These are phyloP conservation scores for Fukomys damarensis DNA, from an alignment of 2,113 vertebrate genomes.

Conservation along the genomic window DNA sequence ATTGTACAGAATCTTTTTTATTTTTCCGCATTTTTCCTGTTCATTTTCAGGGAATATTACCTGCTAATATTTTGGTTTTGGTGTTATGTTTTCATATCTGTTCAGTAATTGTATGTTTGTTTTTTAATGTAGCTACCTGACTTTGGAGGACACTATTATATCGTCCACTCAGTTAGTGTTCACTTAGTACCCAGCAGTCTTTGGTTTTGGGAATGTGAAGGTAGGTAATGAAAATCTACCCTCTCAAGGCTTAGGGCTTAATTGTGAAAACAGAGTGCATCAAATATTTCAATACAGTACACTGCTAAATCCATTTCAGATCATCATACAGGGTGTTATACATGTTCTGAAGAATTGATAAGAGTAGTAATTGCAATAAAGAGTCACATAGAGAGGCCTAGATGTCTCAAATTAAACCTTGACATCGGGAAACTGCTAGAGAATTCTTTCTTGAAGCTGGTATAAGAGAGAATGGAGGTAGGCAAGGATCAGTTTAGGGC, in stretches of 20 bases:
- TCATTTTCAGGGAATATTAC: not conserved
- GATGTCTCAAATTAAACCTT: not conserved
- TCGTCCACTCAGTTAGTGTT: not conserved
- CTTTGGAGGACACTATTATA: not conserved
- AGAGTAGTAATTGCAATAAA: not conserved
- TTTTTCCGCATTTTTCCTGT: not conserved
- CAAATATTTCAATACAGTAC: not conserved
- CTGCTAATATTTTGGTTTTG: not conserved
- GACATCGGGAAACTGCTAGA: not conserved
- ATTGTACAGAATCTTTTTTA: not conserved
- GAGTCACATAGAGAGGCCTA: not conserved
- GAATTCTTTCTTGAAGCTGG: not conserved
- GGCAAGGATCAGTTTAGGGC: not conserved
- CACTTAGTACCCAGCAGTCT: not conserved
- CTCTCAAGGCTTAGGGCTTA: not conserved
- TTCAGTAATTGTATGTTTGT: not conserved
- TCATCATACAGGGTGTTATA: rapidly evolving
- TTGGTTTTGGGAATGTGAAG: not conserved
- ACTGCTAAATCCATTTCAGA: not conserved
- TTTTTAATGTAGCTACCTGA: not conserved
- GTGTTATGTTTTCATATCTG: not conserved
- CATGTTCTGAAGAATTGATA: not conserved
- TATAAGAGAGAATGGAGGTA: not conserved
- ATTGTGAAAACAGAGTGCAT: not conserved
- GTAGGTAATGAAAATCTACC: not conserved